Percentiles rank a stretch among this genome's conserved stretches.
Evolutionary conservation across 2,797 vertebrate genomes (phyloP).

Genomic region (Myotis planiceps): DNA sequence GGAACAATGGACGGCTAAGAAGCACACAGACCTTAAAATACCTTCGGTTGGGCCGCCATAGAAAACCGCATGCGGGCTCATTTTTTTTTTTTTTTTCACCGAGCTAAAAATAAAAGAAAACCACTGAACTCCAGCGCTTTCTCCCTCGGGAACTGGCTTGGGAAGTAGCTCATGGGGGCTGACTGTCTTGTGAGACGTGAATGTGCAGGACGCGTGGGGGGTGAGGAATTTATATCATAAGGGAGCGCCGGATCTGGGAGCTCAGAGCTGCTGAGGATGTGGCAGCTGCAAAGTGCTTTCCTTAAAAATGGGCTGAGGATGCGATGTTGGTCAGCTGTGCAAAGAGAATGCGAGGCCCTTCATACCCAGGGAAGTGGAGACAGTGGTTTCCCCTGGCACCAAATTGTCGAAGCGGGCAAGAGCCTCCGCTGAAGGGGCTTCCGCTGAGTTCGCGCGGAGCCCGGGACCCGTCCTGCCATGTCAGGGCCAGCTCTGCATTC

Average conservation of each 20-base stretch:
- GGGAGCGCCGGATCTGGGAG: conserved; percentile 56
- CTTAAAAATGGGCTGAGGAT: not conserved
- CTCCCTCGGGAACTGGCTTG: conserved; percentile 66
- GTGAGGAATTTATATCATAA: conserved; percentile 67
- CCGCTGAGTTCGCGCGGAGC: not conserved
- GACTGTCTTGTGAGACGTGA: conserved; percentile 67
- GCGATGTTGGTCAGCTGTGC: not conserved
- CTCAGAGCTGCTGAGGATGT: conserved; percentile 56
- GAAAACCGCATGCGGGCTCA: conserved; percentile 33
- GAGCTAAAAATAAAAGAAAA: conserved; percentile 77
- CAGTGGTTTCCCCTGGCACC: conserved; percentile 31
- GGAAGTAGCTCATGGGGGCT: conserved; percentile 27
- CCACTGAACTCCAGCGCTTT: conserved; percentile 55
- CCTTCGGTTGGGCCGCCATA: conserved; percentile 67
- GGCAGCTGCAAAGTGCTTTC: conserved; percentile 48
- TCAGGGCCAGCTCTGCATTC: not conserved
- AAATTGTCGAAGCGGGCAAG: conserved; percentile 60
- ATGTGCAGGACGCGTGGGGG: conserved; percentile 51
- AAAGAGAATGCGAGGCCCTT: not conserved
- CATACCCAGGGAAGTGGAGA: not conserved
- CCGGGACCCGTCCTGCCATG: not conserved
- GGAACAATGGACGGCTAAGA: conserved; percentile 65
- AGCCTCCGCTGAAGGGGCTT: not conserved
- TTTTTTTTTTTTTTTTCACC: not conserved
- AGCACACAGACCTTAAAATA: conserved; percentile 35